These are phyloP conservation scores for Drosophila watanabei DNA, from an alignment of 1,140 invertebrate genomes.

Conservation along the genomic window DNA sequence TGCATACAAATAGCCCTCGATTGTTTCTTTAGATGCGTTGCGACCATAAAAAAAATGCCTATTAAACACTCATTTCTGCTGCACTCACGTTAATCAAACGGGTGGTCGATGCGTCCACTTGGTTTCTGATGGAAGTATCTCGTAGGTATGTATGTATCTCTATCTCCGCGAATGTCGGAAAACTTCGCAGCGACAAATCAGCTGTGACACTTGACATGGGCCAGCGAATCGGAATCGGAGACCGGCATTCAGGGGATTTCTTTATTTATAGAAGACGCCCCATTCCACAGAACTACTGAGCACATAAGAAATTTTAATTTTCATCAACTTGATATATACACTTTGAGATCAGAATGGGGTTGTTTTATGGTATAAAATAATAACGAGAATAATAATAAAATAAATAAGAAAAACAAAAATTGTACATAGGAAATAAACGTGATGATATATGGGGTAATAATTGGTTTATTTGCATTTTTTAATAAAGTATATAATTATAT, in stretches of 20 bases:
- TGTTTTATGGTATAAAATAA: neutral
- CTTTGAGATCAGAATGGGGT: neutral
- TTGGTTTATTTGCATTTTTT: neutral
- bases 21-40: constrained; percentile 40
- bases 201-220: constrained; percentile 60
- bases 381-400: neutral
- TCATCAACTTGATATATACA: constrained; percentile 13
- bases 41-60: constrained; percentile 14
- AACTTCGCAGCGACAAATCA: constrained; percentile 46
- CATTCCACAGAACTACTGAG: constrained; percentile 1
- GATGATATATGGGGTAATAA: too few relatives aligned
- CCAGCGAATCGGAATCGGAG: constrained; percentile 32
- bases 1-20: constrained; percentile 66
- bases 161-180: constrained; percentile 17
- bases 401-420: too few relatives aligned
- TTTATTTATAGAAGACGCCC: constrained; percentile 37
- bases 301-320: constrained; percentile 1
- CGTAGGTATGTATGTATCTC: constrained; percentile 1
- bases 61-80: constrained; percentile 29
- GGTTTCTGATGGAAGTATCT: neutral
- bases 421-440: too few relatives aligned
- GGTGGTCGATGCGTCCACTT: too few relatives aligned
- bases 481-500: neutral
- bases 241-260: constrained; percentile 30
- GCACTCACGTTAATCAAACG: constrained; percentile 38